Percentiles rank a stretch among this genome's conserved stretches.
Conservation (phyloP, 2,888 invertebrate genomes). For the Hetaerina titia region DNA sequence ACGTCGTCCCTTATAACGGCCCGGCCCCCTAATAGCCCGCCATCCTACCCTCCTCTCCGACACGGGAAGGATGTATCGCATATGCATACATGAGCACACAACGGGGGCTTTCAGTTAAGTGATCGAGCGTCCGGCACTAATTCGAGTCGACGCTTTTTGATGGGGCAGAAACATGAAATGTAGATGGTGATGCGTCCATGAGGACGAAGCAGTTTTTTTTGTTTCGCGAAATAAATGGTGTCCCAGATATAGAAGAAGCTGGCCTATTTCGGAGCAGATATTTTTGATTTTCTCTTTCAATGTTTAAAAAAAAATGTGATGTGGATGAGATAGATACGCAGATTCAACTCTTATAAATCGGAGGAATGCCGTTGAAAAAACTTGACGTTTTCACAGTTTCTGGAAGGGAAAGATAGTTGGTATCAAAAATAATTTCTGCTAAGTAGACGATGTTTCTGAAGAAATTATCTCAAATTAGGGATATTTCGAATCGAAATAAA, state of each 20-base stretch:
- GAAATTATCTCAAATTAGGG: too few relatives aligned
- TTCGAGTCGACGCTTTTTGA: neutral
- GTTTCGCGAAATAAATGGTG: neutral
- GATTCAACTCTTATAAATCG: too few relatives aligned
- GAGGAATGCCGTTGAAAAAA: too few relatives aligned
- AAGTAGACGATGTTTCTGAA: too few relatives aligned
- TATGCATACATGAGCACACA: slow-evolving; percentile 27
- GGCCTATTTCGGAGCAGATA: neutral
- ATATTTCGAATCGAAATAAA: too few relatives aligned
- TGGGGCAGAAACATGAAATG: neutral
- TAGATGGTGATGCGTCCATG: neutral
- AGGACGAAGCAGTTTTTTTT: neutral
- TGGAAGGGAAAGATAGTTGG: too few relatives aligned
- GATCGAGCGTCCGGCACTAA: neutral
- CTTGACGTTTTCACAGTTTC: too few relatives aligned
- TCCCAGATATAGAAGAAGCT: neutral
- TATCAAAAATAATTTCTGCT: too few relatives aligned
- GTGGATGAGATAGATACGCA: too few relatives aligned
- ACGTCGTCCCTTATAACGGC: slow-evolving; percentile 8
- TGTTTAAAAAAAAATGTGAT: too few relatives aligned
- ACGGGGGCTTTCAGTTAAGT: neutral
- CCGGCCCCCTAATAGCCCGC: neutral
- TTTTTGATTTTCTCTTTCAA: too few relatives aligned
- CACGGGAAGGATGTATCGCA: neutral
- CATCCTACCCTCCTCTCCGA: neutral